Base-by-base conservation (phyloP, 2,888 invertebrate species). In the Mimachlamys varia region DNA sequence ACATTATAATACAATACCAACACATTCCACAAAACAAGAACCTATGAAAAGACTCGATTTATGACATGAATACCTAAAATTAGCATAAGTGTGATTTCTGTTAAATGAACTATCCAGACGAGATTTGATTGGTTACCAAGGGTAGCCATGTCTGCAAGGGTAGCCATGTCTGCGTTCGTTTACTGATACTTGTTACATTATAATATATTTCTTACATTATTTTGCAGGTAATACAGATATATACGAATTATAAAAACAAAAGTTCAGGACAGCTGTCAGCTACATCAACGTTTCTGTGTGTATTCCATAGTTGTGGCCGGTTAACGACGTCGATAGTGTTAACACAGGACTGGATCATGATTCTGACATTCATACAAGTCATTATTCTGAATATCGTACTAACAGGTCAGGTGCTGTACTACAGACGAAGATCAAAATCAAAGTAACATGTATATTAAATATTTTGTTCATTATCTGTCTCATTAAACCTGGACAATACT, bases 291-390 rank as follows among this genome's bases (percentile, higher is more conserved):
- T 93, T 94, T 91, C 89, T 94, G 49, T 93, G 93, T 87, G 92
- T 93, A 87, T 93, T 94, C 58, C 94, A 94, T 91, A 93, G 94
- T 27, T 93, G 93, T 88, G 94, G 93, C 19, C 90, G 94, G 15
- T 89, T 94, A n/a, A 93, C 94, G 0, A 93, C 93, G 22, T 94
- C 94, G 19, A 92, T 93, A 44, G 87, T 93, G 37, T 89, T 92
- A 27, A 93, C 93, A 19, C 92, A 93, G 33, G 94, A 94, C 90
- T 90, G 91, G 90, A 92, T 94, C 27, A 93, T 94, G 92, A 93
- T 93, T 7, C 90, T 90, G 27, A 93, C 93, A 17, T 93, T 93
- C 88, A 91, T 92, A 15, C 92, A 92, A 15, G 91, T 93, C 13
- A 92, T 91, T 15, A 88, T 93, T 13, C 90, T 94, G 19, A 93